phyloP scores from a whole-genome alignment of 2,797 vertebrate species.

The Rhincodon typus region DNA sequence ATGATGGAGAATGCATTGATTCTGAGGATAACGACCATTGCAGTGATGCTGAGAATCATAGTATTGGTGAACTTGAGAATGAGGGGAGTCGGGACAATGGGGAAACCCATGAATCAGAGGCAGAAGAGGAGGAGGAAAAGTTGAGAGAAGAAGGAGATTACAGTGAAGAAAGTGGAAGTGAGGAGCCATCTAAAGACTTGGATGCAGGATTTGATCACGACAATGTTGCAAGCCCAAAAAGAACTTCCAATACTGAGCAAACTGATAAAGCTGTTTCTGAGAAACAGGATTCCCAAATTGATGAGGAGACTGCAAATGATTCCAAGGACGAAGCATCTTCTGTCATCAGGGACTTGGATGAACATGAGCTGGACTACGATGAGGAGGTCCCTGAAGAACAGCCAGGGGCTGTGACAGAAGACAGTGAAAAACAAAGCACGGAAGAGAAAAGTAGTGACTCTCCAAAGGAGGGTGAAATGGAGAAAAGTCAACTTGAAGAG shows the following conservation, averaged over 20 bases:
- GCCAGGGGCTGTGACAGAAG: constrained; percentile 67
- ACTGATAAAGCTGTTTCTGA: constrained; percentile 42
- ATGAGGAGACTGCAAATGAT: constrained; percentile 61
- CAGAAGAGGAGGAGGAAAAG: constrained; percentile 50
- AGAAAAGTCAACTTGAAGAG: constrained; percentile 52
- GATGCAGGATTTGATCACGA: constrained; percentile 45
- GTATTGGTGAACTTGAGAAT: not conserved
- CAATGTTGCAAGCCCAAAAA: constrained; percentile 53
- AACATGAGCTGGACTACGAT: constrained; percentile 93
- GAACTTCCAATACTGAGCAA: constrained; percentile 55
- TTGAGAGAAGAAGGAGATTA: constrained; percentile 47
- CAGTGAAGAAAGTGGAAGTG: constrained; percentile 60
- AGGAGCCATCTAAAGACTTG: constrained; percentile 48
- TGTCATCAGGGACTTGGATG: constrained; percentile 84
- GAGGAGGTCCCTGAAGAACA: constrained; percentile 93
- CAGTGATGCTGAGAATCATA: constrained; percentile 29
- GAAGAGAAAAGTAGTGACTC: constrained; percentile 62
- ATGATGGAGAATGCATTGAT: constrained; percentile 26
- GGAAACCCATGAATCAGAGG: constrained; percentile 46
- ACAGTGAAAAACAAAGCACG: constrained; percentile 61
- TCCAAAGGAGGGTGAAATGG: constrained; percentile 54
- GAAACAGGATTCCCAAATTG: constrained; percentile 45
- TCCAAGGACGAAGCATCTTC: constrained; percentile 80
- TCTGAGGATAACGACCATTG: constrained; percentile 28
- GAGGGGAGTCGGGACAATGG: constrained; percentile 32